Evolutionary conservation across 2,113 vertebrate genomes (phyloP).

Genomic region (Megaptera novaeangliae): DNA sequence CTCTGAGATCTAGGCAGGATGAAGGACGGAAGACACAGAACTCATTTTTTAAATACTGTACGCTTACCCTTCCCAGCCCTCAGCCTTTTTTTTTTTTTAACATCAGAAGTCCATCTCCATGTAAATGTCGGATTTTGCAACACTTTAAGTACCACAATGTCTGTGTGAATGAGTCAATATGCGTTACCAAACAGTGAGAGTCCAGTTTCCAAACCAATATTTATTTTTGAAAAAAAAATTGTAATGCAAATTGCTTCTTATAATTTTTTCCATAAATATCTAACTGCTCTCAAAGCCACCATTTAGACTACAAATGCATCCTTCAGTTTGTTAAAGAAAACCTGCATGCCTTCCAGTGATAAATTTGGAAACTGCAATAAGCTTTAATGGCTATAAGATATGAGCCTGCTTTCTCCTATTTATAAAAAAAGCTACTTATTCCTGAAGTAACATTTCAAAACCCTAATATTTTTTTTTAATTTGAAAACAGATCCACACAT

Average conservation of each 20-base stretch:
- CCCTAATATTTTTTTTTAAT: neutral
- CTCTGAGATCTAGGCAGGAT: neutral
- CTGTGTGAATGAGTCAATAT: constrained; percentile 4
- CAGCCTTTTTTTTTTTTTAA: neutral
- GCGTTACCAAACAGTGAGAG: neutral
- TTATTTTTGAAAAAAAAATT: constrained; percentile 6
- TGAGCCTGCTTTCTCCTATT: neutral
- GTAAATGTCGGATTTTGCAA: constrained; percentile 31
- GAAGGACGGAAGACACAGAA: neutral
- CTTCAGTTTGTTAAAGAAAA: constrained; percentile 62
- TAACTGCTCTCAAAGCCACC: constrained; percentile 54
- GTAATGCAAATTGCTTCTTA: neutral
- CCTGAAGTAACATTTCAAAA: neutral
- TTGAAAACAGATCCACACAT: neutral
- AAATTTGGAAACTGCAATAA: constrained; percentile 46
- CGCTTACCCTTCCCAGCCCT: neutral
- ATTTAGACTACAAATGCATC: constrained; percentile 27
- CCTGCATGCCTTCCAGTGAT: constrained; percentile 55
- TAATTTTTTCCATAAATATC: constrained; percentile 70
- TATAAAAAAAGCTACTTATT: neutral
- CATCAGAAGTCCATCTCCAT: neutral
- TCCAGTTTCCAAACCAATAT: constrained; percentile 30
- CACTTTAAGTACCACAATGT: neutral
- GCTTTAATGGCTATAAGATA: neutral
- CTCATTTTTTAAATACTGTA: constrained; percentile 35